Conservation (phyloP, 2,888 invertebrate genomes). For the Drosophila birchii region DNA sequence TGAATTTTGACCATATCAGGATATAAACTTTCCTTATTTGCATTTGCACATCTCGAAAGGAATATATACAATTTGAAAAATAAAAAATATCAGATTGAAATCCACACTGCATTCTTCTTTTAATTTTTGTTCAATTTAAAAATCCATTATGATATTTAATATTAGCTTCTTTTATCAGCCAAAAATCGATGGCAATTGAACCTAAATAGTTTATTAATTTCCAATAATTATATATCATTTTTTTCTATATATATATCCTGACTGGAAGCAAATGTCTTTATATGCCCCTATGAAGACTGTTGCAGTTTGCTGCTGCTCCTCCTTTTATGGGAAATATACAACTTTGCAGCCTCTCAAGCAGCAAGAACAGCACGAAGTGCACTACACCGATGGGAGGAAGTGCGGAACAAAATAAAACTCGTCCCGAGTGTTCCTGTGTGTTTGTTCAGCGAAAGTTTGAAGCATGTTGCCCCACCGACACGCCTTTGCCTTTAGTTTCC, state of each 20-base stretch:
- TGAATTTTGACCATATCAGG: not conserved
- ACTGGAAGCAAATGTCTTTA: not conserved
- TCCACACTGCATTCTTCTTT: not conserved
- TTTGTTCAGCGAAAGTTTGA: conserved; percentile 23
- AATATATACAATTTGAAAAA: not conserved
- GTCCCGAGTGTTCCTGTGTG: conserved; percentile 11
- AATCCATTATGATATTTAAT: not conserved
- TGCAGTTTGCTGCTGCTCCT: conserved; percentile 7
- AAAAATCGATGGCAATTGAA: not conserved
- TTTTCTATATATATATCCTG: too few relatives aligned
- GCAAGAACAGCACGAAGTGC: conserved; percentile 51
- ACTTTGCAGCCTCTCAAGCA: conserved; percentile 40
- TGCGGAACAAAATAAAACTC: conserved; percentile 31
- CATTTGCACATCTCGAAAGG: not conserved
- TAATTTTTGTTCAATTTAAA: not conserved
- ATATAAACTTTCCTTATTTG: not conserved
- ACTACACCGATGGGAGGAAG: conserved; percentile 44
- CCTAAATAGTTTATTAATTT: not conserved
- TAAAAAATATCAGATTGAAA: not conserved
- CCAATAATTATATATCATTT: not conserved
- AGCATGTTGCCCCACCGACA: conserved; percentile 1
- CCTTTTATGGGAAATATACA: conserved; percentile 18
- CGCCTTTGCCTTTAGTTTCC: not conserved
- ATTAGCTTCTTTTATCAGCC: not conserved
- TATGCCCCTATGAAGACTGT: conserved; percentile 18